phyloP scores from a whole-genome alignment of 2,797 vertebrate species.

The Scolopax bukidnonensis region DNA sequence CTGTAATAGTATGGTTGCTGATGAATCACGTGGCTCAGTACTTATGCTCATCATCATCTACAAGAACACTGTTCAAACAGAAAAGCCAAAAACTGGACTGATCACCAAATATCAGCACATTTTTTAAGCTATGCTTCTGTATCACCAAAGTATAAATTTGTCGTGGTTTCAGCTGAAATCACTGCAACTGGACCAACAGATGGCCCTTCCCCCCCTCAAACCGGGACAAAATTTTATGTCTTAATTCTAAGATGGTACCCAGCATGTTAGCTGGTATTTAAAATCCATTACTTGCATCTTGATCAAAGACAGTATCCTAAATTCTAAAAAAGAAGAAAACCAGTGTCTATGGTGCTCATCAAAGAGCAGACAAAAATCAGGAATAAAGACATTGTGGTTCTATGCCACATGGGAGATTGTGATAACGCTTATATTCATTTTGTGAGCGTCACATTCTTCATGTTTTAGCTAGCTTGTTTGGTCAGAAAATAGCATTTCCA shows the following conservation, averaged over 20 bases:
- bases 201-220: no score
- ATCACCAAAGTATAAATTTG: background rate
- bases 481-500: background rate
- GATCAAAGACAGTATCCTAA: background rate
- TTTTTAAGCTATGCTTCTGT: background rate
- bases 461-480: background rate
- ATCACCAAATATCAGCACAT: background rate
- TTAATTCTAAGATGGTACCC: background rate
- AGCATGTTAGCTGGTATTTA: background rate
- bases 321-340: background rate
- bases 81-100: background rate
- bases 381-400: background rate
- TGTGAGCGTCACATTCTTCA: background rate
- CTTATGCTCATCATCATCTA: background rate
- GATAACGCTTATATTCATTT: background rate
- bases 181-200: no score
- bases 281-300: background rate
- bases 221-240: background rate
- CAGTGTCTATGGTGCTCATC: background rate
- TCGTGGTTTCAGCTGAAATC: no score
- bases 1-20: background rate
- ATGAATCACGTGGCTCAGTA: background rate
- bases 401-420: background rate
- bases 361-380: background rate
- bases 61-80: background rate